A percentile compares a stretch with the other conserved stretches of the same genome.
These are phyloP conservation scores for Athetis lepigone DNA, from an alignment of 2,888 invertebrate species.

Conservation along the genomic window DNA sequence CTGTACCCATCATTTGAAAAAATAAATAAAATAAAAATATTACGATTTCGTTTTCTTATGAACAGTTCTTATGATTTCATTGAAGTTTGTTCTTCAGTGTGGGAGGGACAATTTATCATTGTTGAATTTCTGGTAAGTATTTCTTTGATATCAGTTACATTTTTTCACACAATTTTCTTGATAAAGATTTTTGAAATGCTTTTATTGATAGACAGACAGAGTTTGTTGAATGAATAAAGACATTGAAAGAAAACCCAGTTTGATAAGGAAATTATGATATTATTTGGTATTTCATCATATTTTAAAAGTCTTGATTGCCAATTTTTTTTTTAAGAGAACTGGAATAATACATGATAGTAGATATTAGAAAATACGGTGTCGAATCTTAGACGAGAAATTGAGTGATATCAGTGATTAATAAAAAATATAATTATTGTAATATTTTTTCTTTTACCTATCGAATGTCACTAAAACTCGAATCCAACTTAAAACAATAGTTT, in stretches of 20 bases:
- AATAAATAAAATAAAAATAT: slow-evolving; percentile 3
- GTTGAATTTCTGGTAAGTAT: neutral
- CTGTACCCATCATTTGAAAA: neutral
- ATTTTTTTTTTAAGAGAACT: slow-evolving; percentile 19
- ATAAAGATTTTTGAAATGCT: slow-evolving; percentile 8
- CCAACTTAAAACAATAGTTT: no score
- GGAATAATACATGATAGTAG: neutral
- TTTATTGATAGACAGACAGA: neutral
- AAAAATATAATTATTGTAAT: no score
- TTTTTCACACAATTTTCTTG: neutral
- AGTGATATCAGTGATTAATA: neutral
- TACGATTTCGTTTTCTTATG: neutral
- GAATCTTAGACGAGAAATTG: neutral
- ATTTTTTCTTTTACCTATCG: no score
- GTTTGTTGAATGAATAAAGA: neutral
- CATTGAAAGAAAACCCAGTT: neutral
- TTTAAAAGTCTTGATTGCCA: slow-evolving; percentile 1
- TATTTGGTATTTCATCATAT: neutral
- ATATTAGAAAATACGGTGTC: neutral
- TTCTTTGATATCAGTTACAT: neutral
- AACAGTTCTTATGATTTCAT: neutral
- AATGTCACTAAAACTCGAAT: no score
- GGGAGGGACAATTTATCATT: neutral
- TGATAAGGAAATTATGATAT: neutral
- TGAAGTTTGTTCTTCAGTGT: neutral